Conservation (phyloP, 2,113 vertebrate species). For the Phycodurus eques region DNA sequence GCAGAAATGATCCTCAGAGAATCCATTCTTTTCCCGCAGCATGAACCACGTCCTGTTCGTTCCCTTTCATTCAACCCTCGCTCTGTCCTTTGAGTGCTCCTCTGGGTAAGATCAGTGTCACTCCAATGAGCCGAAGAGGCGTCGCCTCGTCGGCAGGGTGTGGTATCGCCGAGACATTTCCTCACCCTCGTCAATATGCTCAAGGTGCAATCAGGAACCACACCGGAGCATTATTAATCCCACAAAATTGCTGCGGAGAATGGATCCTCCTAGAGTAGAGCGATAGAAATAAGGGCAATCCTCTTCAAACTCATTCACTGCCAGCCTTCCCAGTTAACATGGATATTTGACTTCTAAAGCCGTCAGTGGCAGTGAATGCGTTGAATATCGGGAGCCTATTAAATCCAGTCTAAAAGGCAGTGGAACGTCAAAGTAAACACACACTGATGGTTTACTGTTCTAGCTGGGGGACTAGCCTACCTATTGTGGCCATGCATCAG, state of each 20-base stretch:
- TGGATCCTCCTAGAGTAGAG: not conserved
- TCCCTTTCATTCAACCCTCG: conserved; percentile 3
- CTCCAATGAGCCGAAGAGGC: conserved; percentile 2
- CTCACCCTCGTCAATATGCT: not conserved
- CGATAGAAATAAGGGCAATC: not conserved
- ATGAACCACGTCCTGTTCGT: not conserved
- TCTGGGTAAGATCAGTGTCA: conserved; percentile 7
- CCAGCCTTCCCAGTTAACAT: too few relatives aligned
- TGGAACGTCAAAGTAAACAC: conserved; percentile 4
- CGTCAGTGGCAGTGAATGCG: too few relatives aligned
- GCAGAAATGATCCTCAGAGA: not conserved
- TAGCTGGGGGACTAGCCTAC: conserved; percentile 1
- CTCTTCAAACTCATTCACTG: not conserved
- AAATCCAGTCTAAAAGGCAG: not conserved
- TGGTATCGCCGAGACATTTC: not conserved
- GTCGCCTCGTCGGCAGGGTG: not conserved
- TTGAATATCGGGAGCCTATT: not conserved
- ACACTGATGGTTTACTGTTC: not conserved
- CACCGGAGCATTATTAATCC: not conserved
- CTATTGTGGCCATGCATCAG: conserved; percentile 3
- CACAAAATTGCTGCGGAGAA: not conserved
- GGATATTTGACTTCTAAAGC: too few relatives aligned
- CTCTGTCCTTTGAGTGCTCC: conserved; percentile 11
- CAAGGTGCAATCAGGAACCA: not conserved
- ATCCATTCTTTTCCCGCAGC: not conserved